A percentile compares a stretch with the other conserved stretches of the same genome.
Evolutionary conservation across 2,888 invertebrate species (phyloP).

Genomic region (Microplitis deprimator): DNA sequence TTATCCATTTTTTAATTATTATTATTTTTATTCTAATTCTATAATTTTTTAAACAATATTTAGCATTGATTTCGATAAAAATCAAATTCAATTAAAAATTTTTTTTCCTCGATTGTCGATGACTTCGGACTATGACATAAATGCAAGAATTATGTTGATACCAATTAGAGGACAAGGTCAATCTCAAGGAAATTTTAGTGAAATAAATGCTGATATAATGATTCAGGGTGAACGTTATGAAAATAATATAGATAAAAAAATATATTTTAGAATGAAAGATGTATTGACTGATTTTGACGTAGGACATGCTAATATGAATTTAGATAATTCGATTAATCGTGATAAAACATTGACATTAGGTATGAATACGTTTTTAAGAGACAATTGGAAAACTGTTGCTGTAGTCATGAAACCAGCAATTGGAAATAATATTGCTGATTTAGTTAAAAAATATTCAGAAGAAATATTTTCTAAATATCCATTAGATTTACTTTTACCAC

Average conservation of each 20-base stretch:
- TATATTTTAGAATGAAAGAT: slow-evolving; percentile 76
- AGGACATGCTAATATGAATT: slow-evolving; percentile 76
- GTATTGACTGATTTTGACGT: slow-evolving; percentile 80
- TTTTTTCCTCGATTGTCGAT: slow-evolving; percentile 78
- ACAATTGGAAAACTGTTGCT: slow-evolving; percentile 82
- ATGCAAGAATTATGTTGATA: slow-evolving; percentile 82
- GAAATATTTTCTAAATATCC: slow-evolving; percentile 77
- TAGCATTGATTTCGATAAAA: slow-evolving; percentile 75
- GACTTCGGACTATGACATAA: slow-evolving; percentile 78
- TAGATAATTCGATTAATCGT: slow-evolving; percentile 83
- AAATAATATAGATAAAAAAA: slow-evolving; percentile 56
- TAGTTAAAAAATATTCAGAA: slow-evolving; percentile 76
- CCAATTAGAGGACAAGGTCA: slow-evolving; percentile 81
- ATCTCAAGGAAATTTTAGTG: slow-evolving; percentile 79
- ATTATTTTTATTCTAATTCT: not conserved
- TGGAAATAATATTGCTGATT: slow-evolving; percentile 76
- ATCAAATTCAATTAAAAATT: slow-evolving; percentile 76
- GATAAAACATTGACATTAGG: slow-evolving; percentile 76
- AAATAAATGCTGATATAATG: slow-evolving; percentile 78
- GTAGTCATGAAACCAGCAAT: slow-evolving; percentile 81
- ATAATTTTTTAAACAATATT: not conserved
- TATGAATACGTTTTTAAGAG: slow-evolving; percentile 84
- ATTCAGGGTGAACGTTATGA: slow-evolving; percentile 76
- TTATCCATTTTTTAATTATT: not conserved
- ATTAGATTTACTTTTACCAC: slow-evolving; percentile 74